Base-by-base conservation (phyloP, 2,113 vertebrate genomes). In the Butastur rufipennis region DNA sequence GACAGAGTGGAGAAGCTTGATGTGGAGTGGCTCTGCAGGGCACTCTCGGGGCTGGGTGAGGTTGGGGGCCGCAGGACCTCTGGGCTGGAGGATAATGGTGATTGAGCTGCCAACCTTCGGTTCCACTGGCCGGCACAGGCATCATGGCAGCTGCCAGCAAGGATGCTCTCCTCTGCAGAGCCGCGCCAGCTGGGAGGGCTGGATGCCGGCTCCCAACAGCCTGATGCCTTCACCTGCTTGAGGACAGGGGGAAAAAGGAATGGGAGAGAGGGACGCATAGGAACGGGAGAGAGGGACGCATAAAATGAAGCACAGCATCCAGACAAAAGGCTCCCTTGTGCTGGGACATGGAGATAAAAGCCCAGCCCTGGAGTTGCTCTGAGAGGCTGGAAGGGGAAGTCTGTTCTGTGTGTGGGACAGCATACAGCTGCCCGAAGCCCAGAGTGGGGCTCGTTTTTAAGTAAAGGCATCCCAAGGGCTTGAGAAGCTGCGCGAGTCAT, bases 1-100 rank as follows among this genome's bases (percentile, higher is more conserved):
- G 97, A 81, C 6, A 96, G 95, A 23, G 93, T 61, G 0, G 98
- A 98, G 45, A 97, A 34, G 53, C 95, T 97, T 17, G 43, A 88
- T 7, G 79, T 65, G 2, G 97, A 88, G 45, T 65, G 68, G 80
- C 78, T 95, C 56, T 9, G 90, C 58, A n/a, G 19, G 42, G 75
- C 34, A 7, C 43, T 81, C 59, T 72, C 19, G 0, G 96, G 93
- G 53, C 47, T 90, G 16, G 90, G 42, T 1, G 65, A 42, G 4
- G 34, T 84, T 22, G 52, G 96, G 42, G 78, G 92, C 42, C 14
- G 61, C 14, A 82, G 21, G 4, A 96, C 81, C 68, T 93, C 92
- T 1, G 67, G 66, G 14, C 73, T 94, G 23, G 95, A 96, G 2
- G 78, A 81, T 50, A 79, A 62, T 0, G 93, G 65, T 74, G 95